phyloP scores from a whole-genome alignment of 2,113 vertebrate species.

The Lepisosteus osseus region DNA sequence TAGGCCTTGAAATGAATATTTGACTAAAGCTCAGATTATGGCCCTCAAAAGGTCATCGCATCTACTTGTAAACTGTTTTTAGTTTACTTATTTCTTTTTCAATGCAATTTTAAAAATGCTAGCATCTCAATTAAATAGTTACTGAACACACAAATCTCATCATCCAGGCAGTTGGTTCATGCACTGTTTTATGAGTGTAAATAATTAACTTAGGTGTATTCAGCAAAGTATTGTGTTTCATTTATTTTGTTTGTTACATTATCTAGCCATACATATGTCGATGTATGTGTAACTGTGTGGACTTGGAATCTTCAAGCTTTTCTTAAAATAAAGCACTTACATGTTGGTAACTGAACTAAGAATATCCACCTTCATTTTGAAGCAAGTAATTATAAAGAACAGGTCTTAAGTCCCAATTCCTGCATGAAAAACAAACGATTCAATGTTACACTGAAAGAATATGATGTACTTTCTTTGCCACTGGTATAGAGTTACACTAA shows the following conservation, averaged over 20 bases:
- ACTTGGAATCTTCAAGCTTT: too few species aligned
- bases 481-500: constrained; percentile 69
- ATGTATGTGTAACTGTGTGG: constrained; percentile 35
- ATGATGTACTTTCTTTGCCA: constrained; percentile 73
- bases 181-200: constrained; percentile 51
- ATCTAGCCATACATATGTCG: too few species aligned
- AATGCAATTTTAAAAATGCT: constrained; percentile 9
- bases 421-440: constrained; percentile 69
- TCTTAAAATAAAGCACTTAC: constrained; percentile 53
- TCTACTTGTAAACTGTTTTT: constrained; percentile 18
- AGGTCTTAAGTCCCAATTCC: constrained; percentile 72
- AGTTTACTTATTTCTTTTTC: constrained; percentile 17
- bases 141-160: constrained; percentile 24
- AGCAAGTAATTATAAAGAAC: constrained; percentile 73
- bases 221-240: too few species aligned
- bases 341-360: constrained; percentile 53
- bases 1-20: constrained; percentile 33
- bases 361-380: constrained; percentile 58
- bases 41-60: constrained; percentile 13
- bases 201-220: constrained; percentile 26
- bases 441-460: constrained; percentile 49
- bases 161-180: constrained; percentile 30
- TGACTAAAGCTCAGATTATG: constrained; percentile 36
- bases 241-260: too few species aligned
- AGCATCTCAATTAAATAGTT: constrained; percentile 10